Base-by-base conservation (phyloP, 2,888 invertebrate species). In the Agrochola litura region DNA sequence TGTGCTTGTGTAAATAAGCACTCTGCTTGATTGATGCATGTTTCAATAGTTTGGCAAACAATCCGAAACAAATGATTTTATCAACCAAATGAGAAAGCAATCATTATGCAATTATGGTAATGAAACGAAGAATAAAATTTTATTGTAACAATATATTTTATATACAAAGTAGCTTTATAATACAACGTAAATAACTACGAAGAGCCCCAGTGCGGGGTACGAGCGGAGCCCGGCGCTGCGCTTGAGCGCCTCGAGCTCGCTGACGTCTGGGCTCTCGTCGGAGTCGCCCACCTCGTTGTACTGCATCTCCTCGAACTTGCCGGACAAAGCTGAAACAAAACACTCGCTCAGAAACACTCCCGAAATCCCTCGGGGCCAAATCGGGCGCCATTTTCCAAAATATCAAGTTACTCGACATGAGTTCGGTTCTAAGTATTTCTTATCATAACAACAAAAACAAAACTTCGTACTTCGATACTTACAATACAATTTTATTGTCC, bases 401-500 rank as follows among this genome's bases (percentile, higher is more conserved):
- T 92, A 93, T 93, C 92, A 85, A 87, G 90, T 93, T 92, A 92
- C 93, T 87, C 85, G 90, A 90, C 89, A 89, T 89, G 86, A 89
- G n/a, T n/a, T n/a, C n/a, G n/a, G n/a, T 89, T 87, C 82, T 85
- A 88, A 83, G 79, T 79, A 82, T 86, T 81, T 82, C 81, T 86
- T 82, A 85, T 85, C 76, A 67, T 65, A 73, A 71, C 78, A 81
- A 81, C 78, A 81, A 77, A 81, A 74, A 81, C 73, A 77, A 79
- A 87, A 84, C 71, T 81, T 64, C 2, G 41, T 79, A 81, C 74
- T 84, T 43, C 37, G 66, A 84, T 90, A 97, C 98, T 97, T 95
- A 98, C 98, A 97, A 92, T 98, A 98, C 85, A 98, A 95, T 94
- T 97, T 98, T 89, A 98, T 98, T 88, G 97, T 97, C 79, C 98